Base-by-base conservation (phyloP, 2,888 invertebrate genomes). In the Phanerotoma sp. region DNA sequence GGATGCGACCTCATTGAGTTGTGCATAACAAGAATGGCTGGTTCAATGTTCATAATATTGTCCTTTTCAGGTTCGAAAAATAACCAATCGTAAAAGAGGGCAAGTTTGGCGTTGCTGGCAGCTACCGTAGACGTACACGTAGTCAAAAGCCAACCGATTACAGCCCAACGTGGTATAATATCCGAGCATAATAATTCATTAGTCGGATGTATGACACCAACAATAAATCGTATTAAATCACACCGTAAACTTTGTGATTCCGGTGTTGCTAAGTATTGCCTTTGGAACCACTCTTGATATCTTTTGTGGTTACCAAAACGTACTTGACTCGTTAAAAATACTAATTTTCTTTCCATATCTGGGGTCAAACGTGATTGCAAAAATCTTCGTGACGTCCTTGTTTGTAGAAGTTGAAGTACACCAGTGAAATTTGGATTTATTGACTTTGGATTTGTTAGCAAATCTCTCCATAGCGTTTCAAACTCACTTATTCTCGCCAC, bases 1-100 rank as follows among this genome's bases (percentile, higher is more conserved):
- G 93, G 92, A 79, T 95, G 94, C 56, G 92, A 91, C 71, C 91
- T 83, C 87, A 95, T 89, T 41, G 93, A 94, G 80, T 94, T 91
- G 77, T 91, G 90, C 93, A 95, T 95, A 20, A 95, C 93, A 63
- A 95, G 83, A 67, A 95, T 93, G 10, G 93, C 94, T 18, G 95
- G 94, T 79, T 95, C 94, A 66, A 95, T 94, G 77, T 95, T 94
- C 95, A 95, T 95, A 61, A 95, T 95, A 75, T 93, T 94, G 77
- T 95, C 94, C 73, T 89, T 90, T 65, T 91, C 91, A 16, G 91
- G 85, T 68, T 95, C 93, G 78, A 90, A 96, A 71, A 93, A 91
- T 38, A 95, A 79, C 95, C 95, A 96, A 77, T 96, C 96, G 77
- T 92, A 94, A 78, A 96, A 95, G 44, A 96, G 80, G 13, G 94